A percentile compares a stretch with the other conserved stretches of the same genome.
phyloP scores from a whole-genome alignment of 2,888 invertebrate species.

The Mythimna vitellina region DNA sequence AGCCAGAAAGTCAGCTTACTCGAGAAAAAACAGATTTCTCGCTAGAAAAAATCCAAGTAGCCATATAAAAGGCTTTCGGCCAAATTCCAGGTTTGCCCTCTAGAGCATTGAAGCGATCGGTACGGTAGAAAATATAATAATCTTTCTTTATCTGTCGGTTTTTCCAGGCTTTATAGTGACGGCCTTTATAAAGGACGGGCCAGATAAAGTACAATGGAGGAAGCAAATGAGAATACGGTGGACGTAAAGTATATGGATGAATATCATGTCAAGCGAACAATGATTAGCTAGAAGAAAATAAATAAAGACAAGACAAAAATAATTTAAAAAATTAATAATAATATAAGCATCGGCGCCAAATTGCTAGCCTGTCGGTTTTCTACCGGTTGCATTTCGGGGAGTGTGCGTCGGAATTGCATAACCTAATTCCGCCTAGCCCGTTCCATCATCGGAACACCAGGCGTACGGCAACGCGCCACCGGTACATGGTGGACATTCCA shows the following conservation, averaged over 20 bases:
- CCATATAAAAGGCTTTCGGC: conserved; percentile 22
- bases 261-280: background rate
- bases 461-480: no score
- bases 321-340: no score
- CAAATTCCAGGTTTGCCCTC: conserved; percentile 31
- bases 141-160: conserved; percentile 30
- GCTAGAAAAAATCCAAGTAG: conserved; percentile 28
- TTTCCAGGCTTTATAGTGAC: conserved; percentile 32
- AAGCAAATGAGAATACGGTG: conserved; percentile 9
- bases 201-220: conserved; percentile 2
- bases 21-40: conserved; percentile 15
- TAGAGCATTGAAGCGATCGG: conserved; percentile 21
- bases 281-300: background rate
- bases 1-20: conserved; percentile 24
- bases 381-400: no score
- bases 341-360: no score
- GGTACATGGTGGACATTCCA: no score
- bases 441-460: no score
- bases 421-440: no score
- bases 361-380: no score
- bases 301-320: no score
- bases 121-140: conserved; percentile 42
- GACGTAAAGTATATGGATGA: background rate
- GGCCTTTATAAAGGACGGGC: conserved; percentile 8
- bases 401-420: no score